Base-by-base conservation (phyloP, 2,888 invertebrate genomes). In the Siphlonurus alternatus region DNA sequence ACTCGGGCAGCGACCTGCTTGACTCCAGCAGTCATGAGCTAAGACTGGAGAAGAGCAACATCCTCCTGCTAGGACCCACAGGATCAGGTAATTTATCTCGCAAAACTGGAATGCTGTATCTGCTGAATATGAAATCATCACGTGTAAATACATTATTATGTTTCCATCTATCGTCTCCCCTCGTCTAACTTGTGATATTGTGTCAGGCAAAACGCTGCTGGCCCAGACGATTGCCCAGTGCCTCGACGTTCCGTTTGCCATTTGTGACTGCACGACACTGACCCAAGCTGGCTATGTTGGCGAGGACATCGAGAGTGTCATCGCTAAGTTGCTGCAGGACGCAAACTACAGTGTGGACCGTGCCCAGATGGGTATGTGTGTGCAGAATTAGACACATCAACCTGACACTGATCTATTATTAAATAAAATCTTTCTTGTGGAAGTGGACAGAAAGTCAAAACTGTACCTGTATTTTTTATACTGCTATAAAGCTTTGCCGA, bases 271-370 rank as follows among this genome's bases (percentile, higher is more conserved):
- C 77, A 95, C 95, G 23, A 94, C 94, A 15, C 79, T 95, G 53
- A 95, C 95, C 15, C 94, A 95, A 78, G 95, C 94, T 23, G 94
- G 98, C 53, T 98, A 98, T 76, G 98, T 99, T 5, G 99, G 99
- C n/a, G 98, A 99, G 77, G 99, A 99, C 75, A 97, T 99, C 72
- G 98, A 99, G 78, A 94, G 94, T 73, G 97, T 98, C 63, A 94
- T 99, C 73, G 94, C 93, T 25, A 98, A 98, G 75, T 79, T 98
- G 64, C 78, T 93, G 63, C 96, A 97, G 77, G 96, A 97, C 76
- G 97, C 98, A 38, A 94, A 96, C 75, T 96, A 94, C 75, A 93
- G 93, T 72, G 94, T 99, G 69, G 98, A 99, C 68, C 86, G 92
- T 71, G 98, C 99, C 61, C 98, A 99, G 75, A 93, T 93, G 71